phyloP scores from a whole-genome alignment of 2,888 invertebrate genomes.

The Amphimallon solstitiale region DNA sequence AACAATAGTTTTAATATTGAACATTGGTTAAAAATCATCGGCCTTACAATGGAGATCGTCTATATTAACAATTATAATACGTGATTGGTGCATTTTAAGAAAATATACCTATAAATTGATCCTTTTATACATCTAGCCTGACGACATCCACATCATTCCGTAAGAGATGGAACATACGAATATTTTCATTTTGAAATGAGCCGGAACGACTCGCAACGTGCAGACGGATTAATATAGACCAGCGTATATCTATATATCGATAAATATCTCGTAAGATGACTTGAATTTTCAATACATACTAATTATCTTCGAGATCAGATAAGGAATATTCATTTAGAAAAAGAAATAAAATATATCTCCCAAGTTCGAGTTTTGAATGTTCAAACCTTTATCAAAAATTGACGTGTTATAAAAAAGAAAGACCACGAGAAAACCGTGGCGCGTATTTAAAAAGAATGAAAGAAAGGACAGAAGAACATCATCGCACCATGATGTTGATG shows the following conservation, averaged over 20 bases:
- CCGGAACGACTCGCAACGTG: slow-evolving; percentile 43
- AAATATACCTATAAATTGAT: slow-evolving; percentile 57
- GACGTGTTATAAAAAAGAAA: slow-evolving; percentile 42
- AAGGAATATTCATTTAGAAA: slow-evolving; percentile 60
- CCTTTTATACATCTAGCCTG: slow-evolving; percentile 33
- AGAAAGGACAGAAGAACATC: background rate
- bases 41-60: slow-evolving; percentile 48
- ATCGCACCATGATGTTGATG: too few relatives aligned
- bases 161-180: slow-evolving; percentile 7
- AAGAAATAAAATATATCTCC: slow-evolving; percentile 53
- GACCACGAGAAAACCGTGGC: background rate
- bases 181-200: background rate
- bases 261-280: slow-evolving; percentile 61
- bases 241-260: slow-evolving; percentile 57
- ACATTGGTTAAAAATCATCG: slow-evolving; percentile 45
- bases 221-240: slow-evolving; percentile 45
- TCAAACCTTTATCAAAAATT: slow-evolving; percentile 48
- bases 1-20: slow-evolving; percentile 40
- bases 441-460: background rate
- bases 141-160: slow-evolving; percentile 21
- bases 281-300: slow-evolving; percentile 64
- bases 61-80: slow-evolving; percentile 59
- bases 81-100: slow-evolving; percentile 59
- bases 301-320: slow-evolving; percentile 63
- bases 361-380: slow-evolving; percentile 46